These are phyloP conservation scores for Melanotaenia parkinsoni DNA, from an alignment of 2,797 vertebrate species.

Conservation along the genomic window DNA sequence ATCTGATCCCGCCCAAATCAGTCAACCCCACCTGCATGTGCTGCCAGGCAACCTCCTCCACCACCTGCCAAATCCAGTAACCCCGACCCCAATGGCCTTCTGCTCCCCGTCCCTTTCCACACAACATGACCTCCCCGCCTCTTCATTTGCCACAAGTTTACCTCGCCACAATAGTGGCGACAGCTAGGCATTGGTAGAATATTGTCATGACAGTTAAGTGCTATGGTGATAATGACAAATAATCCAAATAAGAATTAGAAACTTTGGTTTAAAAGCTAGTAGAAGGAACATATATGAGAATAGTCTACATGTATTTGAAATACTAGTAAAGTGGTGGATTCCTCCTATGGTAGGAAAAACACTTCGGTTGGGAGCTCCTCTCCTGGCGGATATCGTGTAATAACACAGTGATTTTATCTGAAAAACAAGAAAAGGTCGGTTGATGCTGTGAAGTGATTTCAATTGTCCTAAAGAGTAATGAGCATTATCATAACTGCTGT, in stretches of 20 bases:
- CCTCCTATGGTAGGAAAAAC: conserved; percentile 98
- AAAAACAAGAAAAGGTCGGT: conserved; percentile 48
- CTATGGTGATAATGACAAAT: conserved; percentile 67
- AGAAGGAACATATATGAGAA: conserved; percentile 40
- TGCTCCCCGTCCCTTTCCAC: conserved; percentile 25
- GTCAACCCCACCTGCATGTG: conserved; percentile 99
- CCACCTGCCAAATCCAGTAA: conserved; percentile 98
- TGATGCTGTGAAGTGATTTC: conserved; percentile 56
- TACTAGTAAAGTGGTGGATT: conserved; percentile 88
- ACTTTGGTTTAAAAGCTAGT: conserved; percentile 49
- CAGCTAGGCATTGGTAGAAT: conserved; percentile 63
- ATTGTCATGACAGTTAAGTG: conserved; percentile 61
- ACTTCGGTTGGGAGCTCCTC: conserved; percentile 61
- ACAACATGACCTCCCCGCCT: conserved; percentile 51
- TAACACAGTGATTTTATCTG: conserved; percentile 46
- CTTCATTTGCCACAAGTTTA: conserved; percentile 73
- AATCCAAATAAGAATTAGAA: conserved; percentile 59
- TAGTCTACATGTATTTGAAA: conserved; percentile 57
- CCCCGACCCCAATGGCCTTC: conserved; percentile 29
- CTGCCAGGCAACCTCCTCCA: conserved; percentile 96
- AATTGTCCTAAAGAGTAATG: conserved; percentile 53
- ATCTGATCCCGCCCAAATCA: conserved; percentile 97
- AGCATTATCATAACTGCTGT: conserved; percentile 62
- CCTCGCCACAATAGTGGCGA: conserved; percentile 59
- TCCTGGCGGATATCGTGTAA: conserved; percentile 62